phyloP scores from a whole-genome alignment of 1,140 invertebrate genomes.

The Aphaenogaster rudis region DNA sequence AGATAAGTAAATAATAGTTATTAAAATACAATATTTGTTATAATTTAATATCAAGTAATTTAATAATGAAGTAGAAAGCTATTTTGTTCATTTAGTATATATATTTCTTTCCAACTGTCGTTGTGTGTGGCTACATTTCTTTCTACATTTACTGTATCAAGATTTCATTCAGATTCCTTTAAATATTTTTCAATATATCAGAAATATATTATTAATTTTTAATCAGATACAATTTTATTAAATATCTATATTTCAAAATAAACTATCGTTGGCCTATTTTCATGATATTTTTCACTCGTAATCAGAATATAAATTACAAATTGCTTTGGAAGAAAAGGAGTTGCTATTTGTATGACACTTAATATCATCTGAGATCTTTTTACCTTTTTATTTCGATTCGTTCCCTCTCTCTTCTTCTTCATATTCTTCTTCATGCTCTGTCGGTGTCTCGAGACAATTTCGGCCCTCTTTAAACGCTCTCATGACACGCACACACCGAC shows the following conservation, averaged over 20 bases:
- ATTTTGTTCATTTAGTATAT: not conserved
- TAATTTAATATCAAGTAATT: not conserved
- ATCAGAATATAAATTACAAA: constrained; percentile 30
- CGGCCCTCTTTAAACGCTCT: constrained; percentile 70
- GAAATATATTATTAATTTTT: not conserved
- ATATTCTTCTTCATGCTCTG: constrained; percentile 39
- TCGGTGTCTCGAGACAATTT: constrained; percentile 71
- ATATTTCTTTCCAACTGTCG: not conserved
- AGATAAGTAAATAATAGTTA: not conserved
- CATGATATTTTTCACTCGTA: constrained; percentile 16
- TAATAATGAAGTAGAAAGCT: not conserved
- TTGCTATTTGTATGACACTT: constrained; percentile 37
- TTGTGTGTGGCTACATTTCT: too few relatives aligned
- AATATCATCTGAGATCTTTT: constrained; percentile 38
- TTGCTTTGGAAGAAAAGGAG: constrained; percentile 17
- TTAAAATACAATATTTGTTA: not conserved
- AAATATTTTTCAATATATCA: not conserved
- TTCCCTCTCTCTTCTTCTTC: constrained; percentile 21
- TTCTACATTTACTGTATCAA: not conserved
- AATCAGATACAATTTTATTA: not conserved
- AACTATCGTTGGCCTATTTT: not conserved
- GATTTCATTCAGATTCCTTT: not conserved
- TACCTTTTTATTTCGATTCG: constrained; percentile 44
- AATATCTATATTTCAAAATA: constrained; percentile 1
- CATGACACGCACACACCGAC: constrained; percentile 28